These are phyloP conservation scores for Hippopotamus amphibius DNA, from an alignment of 2,113 vertebrate species.

Conservation along the genomic window DNA sequence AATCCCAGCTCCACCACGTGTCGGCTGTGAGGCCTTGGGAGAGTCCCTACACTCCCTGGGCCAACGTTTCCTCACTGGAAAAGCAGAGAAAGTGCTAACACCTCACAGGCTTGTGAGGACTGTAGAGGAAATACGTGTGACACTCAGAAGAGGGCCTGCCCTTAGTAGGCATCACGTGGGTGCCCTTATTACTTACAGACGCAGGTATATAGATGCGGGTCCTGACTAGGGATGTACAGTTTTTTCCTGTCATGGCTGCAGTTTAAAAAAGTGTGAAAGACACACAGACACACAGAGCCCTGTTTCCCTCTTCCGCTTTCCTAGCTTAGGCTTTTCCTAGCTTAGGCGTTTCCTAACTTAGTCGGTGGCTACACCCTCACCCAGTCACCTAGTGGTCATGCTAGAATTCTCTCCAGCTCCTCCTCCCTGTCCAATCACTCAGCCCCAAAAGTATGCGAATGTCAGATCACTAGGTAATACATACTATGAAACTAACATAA, in stretches of 20 bases:
- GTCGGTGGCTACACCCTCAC: not conserved
- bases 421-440: not conserved
- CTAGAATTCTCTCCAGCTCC: not conserved
- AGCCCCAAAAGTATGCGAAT: not conserved
- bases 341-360: not conserved
- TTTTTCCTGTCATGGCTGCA: not conserved
- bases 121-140: not conserved
- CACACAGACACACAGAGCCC: not conserved
- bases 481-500: not conserved
- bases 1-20: not conserved
- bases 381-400: not conserved
- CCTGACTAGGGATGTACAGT: not conserved
- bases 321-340: not conserved
- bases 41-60: not conserved
- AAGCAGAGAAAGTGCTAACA: not conserved
- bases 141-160: not conserved
- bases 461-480: not conserved
- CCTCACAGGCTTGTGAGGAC: not conserved
- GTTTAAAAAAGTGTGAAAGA: not conserved
- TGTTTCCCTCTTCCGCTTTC: not conserved
- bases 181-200: not conserved
- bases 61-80: not conserved
- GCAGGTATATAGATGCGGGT: too few species aligned
- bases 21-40: not conserved
- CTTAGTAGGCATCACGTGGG: too few species aligned